These are phyloP conservation scores for Lithosia quadra DNA, from an alignment of 2,888 invertebrate species.

Conservation along the genomic window DNA sequence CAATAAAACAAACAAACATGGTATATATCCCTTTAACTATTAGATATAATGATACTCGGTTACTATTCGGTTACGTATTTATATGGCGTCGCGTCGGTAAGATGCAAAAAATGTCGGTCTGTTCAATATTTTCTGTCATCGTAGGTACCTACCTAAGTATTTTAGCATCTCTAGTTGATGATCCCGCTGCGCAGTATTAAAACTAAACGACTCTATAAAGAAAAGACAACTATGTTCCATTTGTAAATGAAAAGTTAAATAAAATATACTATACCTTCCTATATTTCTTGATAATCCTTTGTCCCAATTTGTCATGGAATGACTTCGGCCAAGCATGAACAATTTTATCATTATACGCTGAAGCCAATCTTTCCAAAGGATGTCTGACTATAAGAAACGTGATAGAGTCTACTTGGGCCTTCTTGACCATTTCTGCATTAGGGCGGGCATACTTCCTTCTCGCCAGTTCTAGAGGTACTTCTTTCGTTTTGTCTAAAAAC, in stretches of 20 bases:
- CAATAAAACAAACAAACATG: too few species aligned
- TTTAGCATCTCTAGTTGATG: too few species aligned
- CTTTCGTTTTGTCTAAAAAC: slow-evolving; percentile 92
- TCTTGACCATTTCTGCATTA: slow-evolving; percentile 90
- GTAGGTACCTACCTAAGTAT: too few species aligned
- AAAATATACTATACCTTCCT: slow-evolving; percentile 84
- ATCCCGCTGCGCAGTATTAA: too few species aligned
- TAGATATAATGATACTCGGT: too few species aligned
- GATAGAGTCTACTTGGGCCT: slow-evolving; percentile 91
- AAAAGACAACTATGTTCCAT: not conserved
- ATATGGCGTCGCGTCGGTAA: too few species aligned
- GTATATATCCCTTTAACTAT: too few species aligned
- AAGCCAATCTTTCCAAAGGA: slow-evolving; percentile 92
- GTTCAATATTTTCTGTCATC: too few species aligned
- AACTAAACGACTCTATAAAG: too few species aligned
- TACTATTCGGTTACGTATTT: too few species aligned
- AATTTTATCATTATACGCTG: slow-evolving; percentile 95
- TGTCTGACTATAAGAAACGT: slow-evolving; percentile 94
- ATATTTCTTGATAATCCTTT: slow-evolving; percentile 92
- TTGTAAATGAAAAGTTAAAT: not conserved
- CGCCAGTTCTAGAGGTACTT: slow-evolving; percentile 92
- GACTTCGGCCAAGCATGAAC: slow-evolving; percentile 94
- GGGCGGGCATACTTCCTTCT: slow-evolving; percentile 93
- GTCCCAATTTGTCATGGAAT: slow-evolving; percentile 93
- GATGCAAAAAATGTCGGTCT: too few species aligned